phyloP scores from a whole-genome alignment of 2,797 vertebrate genomes.

The Craterocephalus amniculus region DNA sequence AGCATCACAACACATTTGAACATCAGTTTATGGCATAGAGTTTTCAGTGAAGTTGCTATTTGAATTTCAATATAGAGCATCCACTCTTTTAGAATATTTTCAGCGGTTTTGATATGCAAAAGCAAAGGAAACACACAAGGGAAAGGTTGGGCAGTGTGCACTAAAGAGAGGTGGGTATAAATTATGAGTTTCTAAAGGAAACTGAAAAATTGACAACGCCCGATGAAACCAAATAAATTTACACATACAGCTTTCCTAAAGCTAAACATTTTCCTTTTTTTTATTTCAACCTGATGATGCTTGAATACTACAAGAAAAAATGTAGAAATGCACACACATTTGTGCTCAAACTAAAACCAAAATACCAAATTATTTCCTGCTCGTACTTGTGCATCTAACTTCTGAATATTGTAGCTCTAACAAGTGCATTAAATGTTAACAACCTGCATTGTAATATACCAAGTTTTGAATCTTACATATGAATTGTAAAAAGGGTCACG shows the following conservation, averaged over 20 bases:
- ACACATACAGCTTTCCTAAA: too few relatives aligned
- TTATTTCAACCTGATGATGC: too few relatives aligned
- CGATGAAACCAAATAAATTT: neutral
- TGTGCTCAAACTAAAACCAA: neutral
- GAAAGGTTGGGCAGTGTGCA: slow-evolving; percentile 2
- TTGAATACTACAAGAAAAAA: too few relatives aligned
- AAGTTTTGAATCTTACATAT: neutral
- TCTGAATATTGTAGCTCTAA: neutral
- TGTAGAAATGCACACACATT: too few relatives aligned
- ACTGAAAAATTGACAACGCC: neutral
- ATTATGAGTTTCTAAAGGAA: slow-evolving; percentile 3
- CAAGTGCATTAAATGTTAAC: neutral
- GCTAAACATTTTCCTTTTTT: too few relatives aligned
- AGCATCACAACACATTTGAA: slow-evolving; percentile 6
- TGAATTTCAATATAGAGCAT: slow-evolving; percentile 5
- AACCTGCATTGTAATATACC: neutral
- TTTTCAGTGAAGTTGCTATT: slow-evolving; percentile 7
- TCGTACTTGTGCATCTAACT: too few relatives aligned
- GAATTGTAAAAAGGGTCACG: neutral
- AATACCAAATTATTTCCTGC: neutral
- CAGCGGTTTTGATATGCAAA: slow-evolving; percentile 11
- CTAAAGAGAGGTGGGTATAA: neutral
- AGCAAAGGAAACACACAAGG: slow-evolving; percentile 9
- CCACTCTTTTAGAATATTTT: slow-evolving; percentile 11
- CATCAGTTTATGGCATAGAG: neutral